Evolutionary conservation across 2,888 invertebrate species (phyloP).

Genomic region (Drosophila histrio): DNA sequence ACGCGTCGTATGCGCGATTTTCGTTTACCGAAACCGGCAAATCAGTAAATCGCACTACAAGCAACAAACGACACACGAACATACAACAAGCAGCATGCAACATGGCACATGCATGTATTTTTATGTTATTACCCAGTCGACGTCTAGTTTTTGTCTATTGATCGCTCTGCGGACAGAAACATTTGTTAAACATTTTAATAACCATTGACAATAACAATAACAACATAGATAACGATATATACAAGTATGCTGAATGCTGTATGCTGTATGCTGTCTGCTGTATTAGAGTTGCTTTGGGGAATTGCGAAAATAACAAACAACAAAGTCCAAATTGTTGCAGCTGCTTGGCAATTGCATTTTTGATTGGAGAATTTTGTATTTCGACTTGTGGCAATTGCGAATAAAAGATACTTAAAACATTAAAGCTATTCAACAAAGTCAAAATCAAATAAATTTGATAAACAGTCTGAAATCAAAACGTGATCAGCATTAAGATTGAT

Average conservation of each 20-base stretch:
- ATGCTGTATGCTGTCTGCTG: too few relatives aligned
- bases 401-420: conserved; percentile 1
- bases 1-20: conserved; percentile 68
- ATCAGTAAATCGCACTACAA: conserved; percentile 28
- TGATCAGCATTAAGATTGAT: conserved; percentile 34
- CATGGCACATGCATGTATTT: conserved; percentile 58
- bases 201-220: conserved; percentile 67
- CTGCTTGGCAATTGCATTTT: conserved; percentile 34
- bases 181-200: conserved; percentile 80
- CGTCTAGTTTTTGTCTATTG: conserved; percentile 44
- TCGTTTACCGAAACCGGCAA: conserved; percentile 37
- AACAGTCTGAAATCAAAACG: conserved; percentile 28
- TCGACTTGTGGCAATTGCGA: conserved; percentile 2
- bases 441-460: conserved; percentile 12
- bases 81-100: conserved; percentile 29
- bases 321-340: conserved; percentile 39
- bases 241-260: not conserved
- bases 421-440: conserved; percentile 29
- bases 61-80: conserved; percentile 25
- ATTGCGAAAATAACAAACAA: conserved; percentile 33
- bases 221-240: conserved; percentile 39
- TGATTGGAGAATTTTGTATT: conserved; percentile 33
- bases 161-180: conserved; percentile 65
- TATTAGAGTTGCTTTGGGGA: conserved; percentile 25
- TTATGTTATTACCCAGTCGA: conserved; percentile 51